Percentiles rank a stretch among this genome's conserved stretches.
Conservation (phyloP, 1,140 invertebrate genomes). For the Cardiocondyla obscurior region DNA sequence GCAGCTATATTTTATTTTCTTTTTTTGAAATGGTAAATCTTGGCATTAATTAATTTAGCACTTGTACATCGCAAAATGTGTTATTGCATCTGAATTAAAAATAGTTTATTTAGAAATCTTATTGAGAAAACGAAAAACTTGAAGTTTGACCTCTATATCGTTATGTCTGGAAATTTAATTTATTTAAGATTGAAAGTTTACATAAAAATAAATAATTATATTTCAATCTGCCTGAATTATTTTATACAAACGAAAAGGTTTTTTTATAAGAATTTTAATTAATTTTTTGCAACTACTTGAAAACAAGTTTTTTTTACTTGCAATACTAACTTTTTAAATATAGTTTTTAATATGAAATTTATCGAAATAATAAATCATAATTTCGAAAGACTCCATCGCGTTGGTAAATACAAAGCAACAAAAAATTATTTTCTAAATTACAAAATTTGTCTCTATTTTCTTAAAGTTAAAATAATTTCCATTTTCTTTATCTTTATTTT, state of each 20-base stretch:
- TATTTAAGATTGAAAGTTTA: neutral
- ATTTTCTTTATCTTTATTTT: neutral
- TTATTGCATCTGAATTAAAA: neutral
- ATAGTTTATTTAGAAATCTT: neutral
- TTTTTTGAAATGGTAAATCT: neutral
- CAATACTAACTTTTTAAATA: neutral
- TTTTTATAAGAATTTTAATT: neutral
- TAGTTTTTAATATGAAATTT: neutral
- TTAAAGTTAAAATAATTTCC: neutral
- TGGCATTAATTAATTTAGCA: neutral
- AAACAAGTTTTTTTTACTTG: neutral
- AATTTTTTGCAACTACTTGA: neutral
- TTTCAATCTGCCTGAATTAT: neutral
- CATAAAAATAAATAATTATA: too few species aligned
- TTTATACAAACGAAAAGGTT: neutral
- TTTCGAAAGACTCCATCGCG: neutral
- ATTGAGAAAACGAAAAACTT: neutral
- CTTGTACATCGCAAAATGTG: neutral
- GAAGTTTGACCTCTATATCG: neutral
- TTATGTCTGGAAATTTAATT: neutral
- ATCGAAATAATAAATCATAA: neutral
- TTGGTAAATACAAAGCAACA: neutral
- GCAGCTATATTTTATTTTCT: neutral
- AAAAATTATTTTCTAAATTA: neutral
- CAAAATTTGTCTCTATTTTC: neutral